Base-by-base conservation (phyloP, 2,797 vertebrate genomes). In the Erpetoichthys calabaricus region DNA sequence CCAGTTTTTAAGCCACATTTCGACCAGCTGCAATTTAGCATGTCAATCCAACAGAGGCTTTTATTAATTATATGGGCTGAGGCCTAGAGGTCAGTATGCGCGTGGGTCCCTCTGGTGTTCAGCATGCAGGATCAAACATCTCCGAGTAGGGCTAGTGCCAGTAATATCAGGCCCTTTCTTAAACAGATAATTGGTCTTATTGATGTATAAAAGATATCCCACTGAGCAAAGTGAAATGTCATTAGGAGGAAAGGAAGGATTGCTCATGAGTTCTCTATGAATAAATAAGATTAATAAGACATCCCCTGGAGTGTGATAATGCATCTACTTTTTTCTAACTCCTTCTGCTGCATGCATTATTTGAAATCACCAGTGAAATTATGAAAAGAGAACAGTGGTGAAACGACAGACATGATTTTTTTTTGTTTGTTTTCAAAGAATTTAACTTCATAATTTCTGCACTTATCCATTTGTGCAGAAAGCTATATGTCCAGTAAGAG, bases 171-270 rank as follows among this genome's bases (percentile, higher is more conserved):
- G 86, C 87, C 86, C 80, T 77, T 84, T 80, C 83, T 91, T 97
- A 97, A 97, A 91, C 86, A 91, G 89, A 96, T 97, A 97, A 98
- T 98, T 94, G 91, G 89, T 87, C 88, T 94, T 94, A 92, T 91
- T 92, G 89, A 94, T 93, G 88, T 89, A 90, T 97, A 92, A 98
- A 96, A 96, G 89, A 92, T 90, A 84, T 91, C 92, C 96, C 82
- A 65, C 79, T 64, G 92, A 88, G 90, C 82, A 82, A 83, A 89
- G 82, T 87, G 88, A 94, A 92, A 89, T 88, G 91, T 88, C 91
- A 95, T 96, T 92, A 97, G 92, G 86, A 89, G 89, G 86, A 86
- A 79, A 83, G 87, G 87, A 85, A 89, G 89, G 94, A 94, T 93
- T 92, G 89, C 91, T 94, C 88, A 90, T 88, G 84, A 91, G 90